phyloP scores from a whole-genome alignment of 2,888 invertebrate genomes.

The Barypeithes pellucidus region DNA sequence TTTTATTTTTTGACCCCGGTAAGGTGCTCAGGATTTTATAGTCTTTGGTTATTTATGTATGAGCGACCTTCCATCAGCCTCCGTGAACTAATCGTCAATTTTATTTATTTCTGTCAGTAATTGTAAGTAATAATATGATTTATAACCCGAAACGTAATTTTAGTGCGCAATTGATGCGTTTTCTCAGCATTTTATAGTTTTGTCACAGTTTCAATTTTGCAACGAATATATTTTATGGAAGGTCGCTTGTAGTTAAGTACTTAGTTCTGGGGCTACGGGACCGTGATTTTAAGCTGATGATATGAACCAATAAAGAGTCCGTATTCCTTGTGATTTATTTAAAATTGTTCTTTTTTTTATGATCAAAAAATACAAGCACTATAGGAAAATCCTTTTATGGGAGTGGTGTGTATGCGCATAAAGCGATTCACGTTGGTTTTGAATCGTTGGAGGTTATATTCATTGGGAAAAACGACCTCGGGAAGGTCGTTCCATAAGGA shows the following conservation, averaged over 20 bases:
- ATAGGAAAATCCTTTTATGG: too few relatives aligned
- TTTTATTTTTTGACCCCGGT: too few relatives aligned
- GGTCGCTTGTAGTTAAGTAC: not conserved
- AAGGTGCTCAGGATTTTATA: too few relatives aligned
- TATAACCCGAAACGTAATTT: conserved; percentile 7
- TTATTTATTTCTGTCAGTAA: conserved; percentile 18
- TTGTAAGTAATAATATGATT: not conserved
- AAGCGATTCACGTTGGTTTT: too few relatives aligned
- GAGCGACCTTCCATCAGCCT: conserved; percentile 14
- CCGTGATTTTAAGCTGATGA: too few relatives aligned
- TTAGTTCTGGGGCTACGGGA: not conserved
- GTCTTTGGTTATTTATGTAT: conserved; percentile 2
- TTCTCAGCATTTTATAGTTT: conserved; percentile 3
- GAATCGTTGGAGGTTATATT: too few relatives aligned
- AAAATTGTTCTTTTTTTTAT: not conserved
- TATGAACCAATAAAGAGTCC: too few relatives aligned
- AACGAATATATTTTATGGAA: not conserved
- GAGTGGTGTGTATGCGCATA: too few relatives aligned
- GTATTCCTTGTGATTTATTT: too few relatives aligned
- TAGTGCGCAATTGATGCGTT: conserved; percentile 1
- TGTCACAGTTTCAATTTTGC: not conserved
- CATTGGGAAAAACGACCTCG: too few relatives aligned
- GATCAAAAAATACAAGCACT: not conserved
- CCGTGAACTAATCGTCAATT: conserved; percentile 7
- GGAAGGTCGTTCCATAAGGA: too few relatives aligned